Base-by-base conservation (phyloP, 2,888 invertebrate genomes). In the Diarsia dahlii region DNA sequence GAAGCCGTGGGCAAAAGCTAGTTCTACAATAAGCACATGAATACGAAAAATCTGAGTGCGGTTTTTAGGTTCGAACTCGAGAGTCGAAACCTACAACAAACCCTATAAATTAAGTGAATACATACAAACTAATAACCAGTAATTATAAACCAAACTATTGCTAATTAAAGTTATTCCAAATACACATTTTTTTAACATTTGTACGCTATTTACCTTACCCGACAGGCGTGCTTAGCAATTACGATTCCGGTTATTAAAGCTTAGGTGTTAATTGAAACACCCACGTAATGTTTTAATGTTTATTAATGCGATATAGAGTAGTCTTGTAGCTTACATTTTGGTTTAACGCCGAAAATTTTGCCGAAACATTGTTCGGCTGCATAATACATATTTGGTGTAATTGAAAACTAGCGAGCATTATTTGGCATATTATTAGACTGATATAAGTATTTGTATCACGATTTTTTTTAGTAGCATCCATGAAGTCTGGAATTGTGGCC, bases 191-290 rank as follows among this genome's bases (percentile, higher is more conserved):
- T 78, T 72, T 65, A 65, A 63, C 23, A 69, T 71, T 71, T 68
- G 20, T 34, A 50, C 50, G n/a, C 34, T 73, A 73, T 76, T 83
- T 69, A 23, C 62, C 78, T 70, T 63, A 62, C 23, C 28, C 4
- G 48, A 70, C 71, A 68, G 48, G 64, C 73, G 65, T 65, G 48
- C 52, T 39, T 60, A 60, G 63, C 60, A 81, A 85, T 81, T 81
- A 84, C 64, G 60, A 71, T 70, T 75, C 66, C 72, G 15, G 63
- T 77, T 73, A 81, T 80, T 79, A 84, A 81, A 76, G 46, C 60
- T 67, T 70, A 72, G 73, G 87, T 84, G 89, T 85, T 89, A 85
- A 89, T 89, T 85, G 77, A 80, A 81, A 71, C 79, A 71, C 85
- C 84, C 63, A 84, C 76, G 66, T 76, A 63, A 75, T 64, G 62